Conservation (phyloP, 2,113 vertebrate species). For the Carettochelys insculpta region DNA sequence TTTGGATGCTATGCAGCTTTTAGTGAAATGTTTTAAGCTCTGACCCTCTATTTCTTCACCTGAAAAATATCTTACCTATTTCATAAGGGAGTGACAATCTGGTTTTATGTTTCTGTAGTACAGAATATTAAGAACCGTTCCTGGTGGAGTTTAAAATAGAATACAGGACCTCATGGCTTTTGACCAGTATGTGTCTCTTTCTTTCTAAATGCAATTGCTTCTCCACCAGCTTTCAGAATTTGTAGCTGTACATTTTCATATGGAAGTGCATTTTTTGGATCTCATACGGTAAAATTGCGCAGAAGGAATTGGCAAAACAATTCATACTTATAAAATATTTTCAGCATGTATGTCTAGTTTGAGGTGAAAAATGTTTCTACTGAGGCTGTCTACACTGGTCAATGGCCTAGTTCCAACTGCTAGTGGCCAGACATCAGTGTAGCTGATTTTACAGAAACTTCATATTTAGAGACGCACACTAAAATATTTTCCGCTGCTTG, state of each 20-base stretch:
- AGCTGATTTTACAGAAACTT: not conserved
- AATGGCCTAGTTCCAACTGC: not conserved
- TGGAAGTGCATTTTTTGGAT: not conserved
- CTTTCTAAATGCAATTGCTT: not conserved
- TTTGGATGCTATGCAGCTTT: not conserved
- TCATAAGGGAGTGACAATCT: not conserved
- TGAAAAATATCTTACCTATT: not conserved
- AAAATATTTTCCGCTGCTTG: not conserved
- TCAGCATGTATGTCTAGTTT: fast-evolving
- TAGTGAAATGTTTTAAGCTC: not conserved
- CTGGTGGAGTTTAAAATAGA: not conserved
- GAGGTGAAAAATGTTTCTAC: not conserved
- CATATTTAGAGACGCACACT: not conserved
- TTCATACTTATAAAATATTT: not conserved
- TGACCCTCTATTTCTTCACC: not conserved
- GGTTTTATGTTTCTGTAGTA: not conserved
- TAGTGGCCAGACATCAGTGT: not conserved
- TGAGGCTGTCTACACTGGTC: not conserved
- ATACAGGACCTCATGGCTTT: not conserved
- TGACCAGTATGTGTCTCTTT: fast-evolving
- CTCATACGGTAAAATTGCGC: not conserved
- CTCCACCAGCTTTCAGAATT: not conserved
- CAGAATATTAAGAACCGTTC: not conserved
- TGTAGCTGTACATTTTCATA: not conserved
- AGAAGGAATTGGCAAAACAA: not conserved